Conservation (phyloP, 2,797 vertebrate species). For the Corythornis leucogaster region DNA sequence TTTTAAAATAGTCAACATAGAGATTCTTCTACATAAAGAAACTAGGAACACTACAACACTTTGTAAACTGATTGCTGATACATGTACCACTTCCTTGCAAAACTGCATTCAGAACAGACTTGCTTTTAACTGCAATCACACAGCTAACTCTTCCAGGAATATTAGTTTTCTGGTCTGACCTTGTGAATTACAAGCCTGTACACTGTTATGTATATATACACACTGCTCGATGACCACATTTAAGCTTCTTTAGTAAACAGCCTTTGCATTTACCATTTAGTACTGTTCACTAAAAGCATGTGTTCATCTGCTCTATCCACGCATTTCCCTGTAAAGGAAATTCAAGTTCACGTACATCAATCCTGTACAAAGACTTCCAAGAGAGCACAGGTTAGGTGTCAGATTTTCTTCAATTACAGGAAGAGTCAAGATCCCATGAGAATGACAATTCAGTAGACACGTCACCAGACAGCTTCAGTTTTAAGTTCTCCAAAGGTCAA, state of each 20-base stretch:
- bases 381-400: not conserved
- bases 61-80: not conserved
- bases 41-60: not conserved
- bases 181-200: accelerated
- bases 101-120: not conserved
- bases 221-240: not conserved
- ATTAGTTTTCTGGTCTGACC: not conserved
- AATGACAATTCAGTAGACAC: not conserved
- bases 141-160: not conserved
- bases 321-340: not conserved
- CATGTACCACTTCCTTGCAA: not conserved
- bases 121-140: not conserved
- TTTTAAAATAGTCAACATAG: not conserved
- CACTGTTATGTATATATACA: accelerated
- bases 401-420: not conserved
- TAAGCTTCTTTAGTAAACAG: not conserved
- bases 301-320: not conserved
- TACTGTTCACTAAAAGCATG: not conserved
- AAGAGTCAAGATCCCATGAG: not conserved
- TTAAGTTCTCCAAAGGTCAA: not conserved
- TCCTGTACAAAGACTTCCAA: not conserved
- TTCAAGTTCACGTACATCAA: not conserved
- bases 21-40: not conserved
- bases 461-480: not conserved
- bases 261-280: not conserved